Evolutionary conservation across 2,888 invertebrate species (phyloP).

Genomic region (Auanema freiburgensis): DNA sequence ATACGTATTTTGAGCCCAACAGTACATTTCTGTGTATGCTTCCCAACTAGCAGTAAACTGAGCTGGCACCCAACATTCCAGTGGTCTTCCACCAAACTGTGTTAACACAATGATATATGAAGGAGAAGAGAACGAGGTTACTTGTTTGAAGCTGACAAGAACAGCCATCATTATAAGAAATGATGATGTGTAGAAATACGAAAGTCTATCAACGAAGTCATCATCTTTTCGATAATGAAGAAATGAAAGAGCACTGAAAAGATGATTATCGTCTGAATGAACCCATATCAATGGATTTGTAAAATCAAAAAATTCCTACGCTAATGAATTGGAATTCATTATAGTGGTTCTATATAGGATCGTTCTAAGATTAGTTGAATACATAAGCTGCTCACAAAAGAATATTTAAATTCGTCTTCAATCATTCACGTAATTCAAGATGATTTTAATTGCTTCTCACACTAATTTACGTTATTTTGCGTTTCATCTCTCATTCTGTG

Average conservation of each 20-base stretch:
- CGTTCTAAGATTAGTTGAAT: too few relatives aligned
- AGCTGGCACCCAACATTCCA: slow-evolving; percentile 66
- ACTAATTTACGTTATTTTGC: too few relatives aligned
- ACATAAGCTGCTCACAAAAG: too few relatives aligned
- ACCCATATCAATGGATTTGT: too few relatives aligned
- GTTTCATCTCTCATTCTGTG: too few relatives aligned
- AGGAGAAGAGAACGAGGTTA: slow-evolving; percentile 9
- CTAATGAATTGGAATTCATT: too few relatives aligned
- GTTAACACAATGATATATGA: slow-evolving; percentile 4
- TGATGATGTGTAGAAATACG: slow-evolving; percentile 64
- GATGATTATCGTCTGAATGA: neutral
- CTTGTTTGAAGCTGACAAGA: slow-evolving; percentile 63
- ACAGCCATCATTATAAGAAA: slow-evolving; percentile 65
- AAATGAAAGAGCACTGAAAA: slow-evolving; percentile 61
- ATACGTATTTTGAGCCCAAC: slow-evolving; percentile 70
- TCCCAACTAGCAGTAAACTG: slow-evolving; percentile 69
- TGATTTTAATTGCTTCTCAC: too few relatives aligned
- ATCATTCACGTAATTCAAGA: too few relatives aligned
- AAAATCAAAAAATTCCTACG: too few relatives aligned
- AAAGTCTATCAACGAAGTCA: slow-evolving; percentile 63
- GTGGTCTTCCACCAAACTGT: slow-evolving; percentile 63
- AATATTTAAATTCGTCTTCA: too few relatives aligned
- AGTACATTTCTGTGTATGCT: slow-evolving; percentile 69
- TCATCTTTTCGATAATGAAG: slow-evolving; percentile 63
- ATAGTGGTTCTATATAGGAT: too few relatives aligned